Evolutionary conservation across 1,140 invertebrate genomes (phyloP).

Genomic region (Drosophila pachea): DNA sequence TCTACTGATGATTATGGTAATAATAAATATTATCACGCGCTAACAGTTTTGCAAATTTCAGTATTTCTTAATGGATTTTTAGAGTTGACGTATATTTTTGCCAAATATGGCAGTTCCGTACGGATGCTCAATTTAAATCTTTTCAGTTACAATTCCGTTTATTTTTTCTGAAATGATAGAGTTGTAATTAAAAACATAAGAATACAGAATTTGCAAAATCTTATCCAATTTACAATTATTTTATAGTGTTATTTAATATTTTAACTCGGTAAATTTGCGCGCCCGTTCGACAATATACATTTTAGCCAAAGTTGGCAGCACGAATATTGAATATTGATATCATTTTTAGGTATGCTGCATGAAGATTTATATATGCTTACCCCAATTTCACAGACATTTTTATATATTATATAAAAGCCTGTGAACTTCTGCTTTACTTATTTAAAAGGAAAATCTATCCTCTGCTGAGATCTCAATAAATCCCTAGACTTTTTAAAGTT

Average conservation of each 20-base stretch:
- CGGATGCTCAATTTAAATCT: conserved; percentile 16
- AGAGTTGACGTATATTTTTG: conserved; percentile 13
- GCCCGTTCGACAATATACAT: conserved; percentile 10
- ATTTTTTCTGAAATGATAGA: conserved; percentile 15
- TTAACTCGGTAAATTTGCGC: conserved; percentile 26
- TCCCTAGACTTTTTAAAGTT: not conserved
- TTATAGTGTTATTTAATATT: too few species aligned
- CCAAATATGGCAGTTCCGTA: conserved; percentile 16
- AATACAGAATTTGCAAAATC: not conserved
- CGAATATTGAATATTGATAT: conserved; percentile 68
- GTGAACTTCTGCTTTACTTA: not conserved
- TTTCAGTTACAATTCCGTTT: not conserved
- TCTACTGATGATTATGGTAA: not conserved
- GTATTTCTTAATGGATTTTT: conserved; percentile 38
- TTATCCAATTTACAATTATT: not conserved
- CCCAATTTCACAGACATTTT: conserved; percentile 16
- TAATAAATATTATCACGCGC: conserved; percentile 27
- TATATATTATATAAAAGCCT: not conserved
- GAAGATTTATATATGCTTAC: conserved; percentile 46
- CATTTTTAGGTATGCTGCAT: conserved; percentile 66
- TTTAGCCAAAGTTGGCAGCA: conserved; percentile 33
- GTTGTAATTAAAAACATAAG: not conserved
- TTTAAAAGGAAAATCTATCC: too few species aligned
- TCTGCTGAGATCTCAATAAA: too few species aligned
- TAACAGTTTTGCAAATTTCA: conserved; percentile 28